Base-by-base conservation (phyloP, 2,113 vertebrate genomes). In the Pavo muticus region DNA sequence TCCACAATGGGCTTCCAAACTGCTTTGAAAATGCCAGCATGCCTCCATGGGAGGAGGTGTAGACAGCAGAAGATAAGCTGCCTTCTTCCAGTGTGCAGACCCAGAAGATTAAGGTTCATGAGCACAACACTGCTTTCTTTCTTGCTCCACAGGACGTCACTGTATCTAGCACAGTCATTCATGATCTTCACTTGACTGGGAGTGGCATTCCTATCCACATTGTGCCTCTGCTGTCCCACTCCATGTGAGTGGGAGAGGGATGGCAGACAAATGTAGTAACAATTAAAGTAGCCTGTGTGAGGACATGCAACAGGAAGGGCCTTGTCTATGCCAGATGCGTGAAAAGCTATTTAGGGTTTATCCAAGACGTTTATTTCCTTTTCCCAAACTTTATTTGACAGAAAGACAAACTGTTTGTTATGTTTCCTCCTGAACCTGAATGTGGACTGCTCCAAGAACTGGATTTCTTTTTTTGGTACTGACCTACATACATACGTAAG, bases 241-340 rank as follows among this genome's bases (percentile, higher is more conserved):
- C 30, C 11, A 13, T 0, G 0, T 59, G 13, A 5, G 4, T 87
- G 27, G 27, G 40, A 82, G 37, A 67, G 5, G 20, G 25, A 25
- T 78, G 47, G 20, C 14, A 77, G 32, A 39, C 9, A 74, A 15
- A 5, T 87, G 5, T 11, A 37, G 5, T 24, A 40, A 8, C 18
- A 84, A 29, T 39, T 84, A 39, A 74, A 37, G 37, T 48, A 12
- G 2, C 4, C 11, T 40, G 0, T 40, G 5, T 59, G 32, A 64
- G 52, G 24, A 42, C n/a, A 15, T 16, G 21, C 5, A 70, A 14
- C 18, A 69, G 23, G n/a, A 70, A 78, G 3, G 10, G 11, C 6
- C 13, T 81, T 74, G 9, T 44, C 4, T 81, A 17, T 59, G 7
- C 3, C 39, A 69, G 5, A 5, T 47, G 12, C 9, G 65, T 39